phyloP scores from a whole-genome alignment of 2,888 invertebrate genomes.

The Acanthacorydalis orientalis region DNA sequence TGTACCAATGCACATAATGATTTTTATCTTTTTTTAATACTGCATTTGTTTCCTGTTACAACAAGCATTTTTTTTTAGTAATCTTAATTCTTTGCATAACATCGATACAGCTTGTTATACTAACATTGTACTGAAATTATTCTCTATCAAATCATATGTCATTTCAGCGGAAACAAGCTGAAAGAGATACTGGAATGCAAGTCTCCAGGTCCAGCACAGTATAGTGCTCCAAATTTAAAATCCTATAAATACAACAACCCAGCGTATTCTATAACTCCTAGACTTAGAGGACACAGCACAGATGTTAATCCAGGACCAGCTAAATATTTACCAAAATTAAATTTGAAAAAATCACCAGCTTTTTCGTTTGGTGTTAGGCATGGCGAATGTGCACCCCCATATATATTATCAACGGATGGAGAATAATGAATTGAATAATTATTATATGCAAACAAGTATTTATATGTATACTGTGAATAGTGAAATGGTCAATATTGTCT shows the following conservation, averaged over 20 bases:
- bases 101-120: no score
- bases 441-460: no score
- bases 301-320: constrained; percentile 33
- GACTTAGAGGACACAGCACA: constrained; percentile 12
- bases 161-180: neutral
- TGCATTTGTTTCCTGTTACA: no score
- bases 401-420: constrained; percentile 37
- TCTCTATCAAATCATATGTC: no score
- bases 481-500: no score
- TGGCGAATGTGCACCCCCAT: constrained; percentile 33
- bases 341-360: constrained; percentile 27
- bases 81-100: no score
- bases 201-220: constrained; percentile 30
- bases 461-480: no score
- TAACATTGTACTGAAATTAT: no score
- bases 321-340: constrained; percentile 31
- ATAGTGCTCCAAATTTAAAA: constrained; percentile 16
- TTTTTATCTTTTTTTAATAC: no score
- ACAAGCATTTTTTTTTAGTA: no score
- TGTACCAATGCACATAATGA: no score
- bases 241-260: constrained; percentile 19
- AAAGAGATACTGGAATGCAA: neutral
- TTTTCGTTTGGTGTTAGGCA: constrained; percentile 45
- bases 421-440: no score
- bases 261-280: constrained; percentile 17